Conservation (phyloP, 92 coral and sea anemone genomes). For the Actinernus sp. region DNA sequence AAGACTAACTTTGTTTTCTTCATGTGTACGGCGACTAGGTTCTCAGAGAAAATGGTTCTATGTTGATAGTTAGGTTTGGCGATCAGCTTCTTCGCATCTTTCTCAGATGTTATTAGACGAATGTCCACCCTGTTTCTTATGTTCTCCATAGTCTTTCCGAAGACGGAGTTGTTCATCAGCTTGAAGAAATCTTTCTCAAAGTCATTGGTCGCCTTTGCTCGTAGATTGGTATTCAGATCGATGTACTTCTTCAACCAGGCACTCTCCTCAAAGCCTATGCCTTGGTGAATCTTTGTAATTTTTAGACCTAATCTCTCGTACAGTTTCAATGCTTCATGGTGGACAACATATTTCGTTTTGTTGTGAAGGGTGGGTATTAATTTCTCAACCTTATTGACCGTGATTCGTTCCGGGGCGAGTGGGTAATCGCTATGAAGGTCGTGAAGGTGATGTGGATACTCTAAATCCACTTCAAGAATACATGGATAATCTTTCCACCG, state of each 20-base stretch:
- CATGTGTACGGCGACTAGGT: conserved; percentile 3
- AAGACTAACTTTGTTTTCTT: conserved; percentile 23
- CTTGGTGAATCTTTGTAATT: conserved; percentile 11
- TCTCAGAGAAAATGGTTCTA: not conserved
- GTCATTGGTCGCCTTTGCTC: conserved; percentile 20
- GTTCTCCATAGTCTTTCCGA: conserved; percentile 27
- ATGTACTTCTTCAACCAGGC: conserved; percentile 11
- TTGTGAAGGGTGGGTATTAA: conserved; percentile 24
- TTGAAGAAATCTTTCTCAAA: conserved; percentile 28
- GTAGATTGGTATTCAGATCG: not conserved
- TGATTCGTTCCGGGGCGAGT: conserved; percentile 1
- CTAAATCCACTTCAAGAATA: conserved; percentile 24
- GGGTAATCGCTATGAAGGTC: not conserved
- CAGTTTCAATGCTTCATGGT: conserved; percentile 14
- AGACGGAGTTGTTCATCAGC: conserved; percentile 11
- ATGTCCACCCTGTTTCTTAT: conserved; percentile 43
- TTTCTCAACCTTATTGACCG: conserved; percentile 12
- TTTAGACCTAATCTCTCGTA: conserved; percentile 23
- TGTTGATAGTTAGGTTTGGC: not conserved
- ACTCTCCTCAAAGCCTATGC: not conserved
- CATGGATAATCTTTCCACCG: conserved; percentile 3
- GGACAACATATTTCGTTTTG: conserved; percentile 37
- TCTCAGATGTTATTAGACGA: not conserved
- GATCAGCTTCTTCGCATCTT: conserved; percentile 6
- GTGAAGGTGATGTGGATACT: not conserved